A percentile compares a stretch with the other conserved stretches of the same genome.
Conservation (phyloP, 2,797 vertebrate species). For the Chaunax sp. region DNA sequence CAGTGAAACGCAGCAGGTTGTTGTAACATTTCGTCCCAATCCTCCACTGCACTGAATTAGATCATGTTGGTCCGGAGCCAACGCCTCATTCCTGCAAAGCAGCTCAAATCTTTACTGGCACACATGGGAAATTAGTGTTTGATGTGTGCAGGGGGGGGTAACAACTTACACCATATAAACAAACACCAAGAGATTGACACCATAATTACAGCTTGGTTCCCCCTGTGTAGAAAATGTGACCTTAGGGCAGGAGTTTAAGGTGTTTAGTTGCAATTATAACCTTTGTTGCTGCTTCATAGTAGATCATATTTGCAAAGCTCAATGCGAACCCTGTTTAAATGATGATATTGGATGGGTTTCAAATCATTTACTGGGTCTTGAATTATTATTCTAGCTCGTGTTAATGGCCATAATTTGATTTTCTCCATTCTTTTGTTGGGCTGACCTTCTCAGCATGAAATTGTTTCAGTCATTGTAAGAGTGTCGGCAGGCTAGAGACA, state of each 20-base stretch:
- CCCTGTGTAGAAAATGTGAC: background rate
- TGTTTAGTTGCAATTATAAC: constrained; percentile 6
- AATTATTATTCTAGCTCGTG: background rate
- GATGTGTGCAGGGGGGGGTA: constrained; percentile 3
- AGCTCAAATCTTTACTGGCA: constrained; percentile 18
- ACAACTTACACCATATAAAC: constrained; percentile 11
- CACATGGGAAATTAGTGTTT: constrained; percentile 28
- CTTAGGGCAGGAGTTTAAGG: background rate
- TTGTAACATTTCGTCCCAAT: constrained; percentile 42
- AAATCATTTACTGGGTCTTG: constrained; percentile 27
- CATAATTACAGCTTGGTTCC: constrained; percentile 14
- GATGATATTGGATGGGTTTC: constrained; percentile 31
- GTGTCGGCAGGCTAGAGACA: constrained; percentile 25
- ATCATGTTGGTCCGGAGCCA: constrained; percentile 12
- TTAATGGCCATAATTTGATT: background rate
- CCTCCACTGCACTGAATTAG: constrained; percentile 31
- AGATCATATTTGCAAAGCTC: constrained; percentile 19
- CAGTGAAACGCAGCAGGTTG: constrained; percentile 41
- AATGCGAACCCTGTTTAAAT: constrained; percentile 7
- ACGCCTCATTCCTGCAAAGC: constrained; percentile 2
- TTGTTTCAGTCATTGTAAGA: constrained; percentile 11
- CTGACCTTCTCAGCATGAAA: constrained; percentile 9
- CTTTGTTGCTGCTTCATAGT: constrained; percentile 20
- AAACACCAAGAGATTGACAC: constrained; percentile 11
- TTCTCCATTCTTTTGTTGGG: constrained; percentile 14